These are phyloP conservation scores for Agapostemon virescens DNA, from an alignment of 2,888 invertebrate species.

Conservation along the genomic window DNA sequence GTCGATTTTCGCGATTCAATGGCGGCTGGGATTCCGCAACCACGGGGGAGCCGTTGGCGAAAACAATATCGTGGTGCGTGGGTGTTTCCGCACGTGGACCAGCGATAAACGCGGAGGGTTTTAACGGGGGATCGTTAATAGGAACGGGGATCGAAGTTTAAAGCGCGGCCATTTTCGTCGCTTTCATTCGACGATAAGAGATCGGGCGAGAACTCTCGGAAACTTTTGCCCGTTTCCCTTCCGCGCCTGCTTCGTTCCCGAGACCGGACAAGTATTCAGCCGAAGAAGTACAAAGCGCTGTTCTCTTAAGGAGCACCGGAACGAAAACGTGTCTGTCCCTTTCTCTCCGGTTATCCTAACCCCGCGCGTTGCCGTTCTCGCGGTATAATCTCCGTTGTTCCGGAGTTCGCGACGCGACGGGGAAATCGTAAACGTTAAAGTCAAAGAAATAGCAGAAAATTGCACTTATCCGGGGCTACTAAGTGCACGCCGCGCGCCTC, in stretches of 20 bases:
- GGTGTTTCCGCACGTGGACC: not conserved
- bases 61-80: not conserved
- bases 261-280: not conserved
- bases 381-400: constrained; percentile 19
- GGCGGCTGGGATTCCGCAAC: not conserved
- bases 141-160: not conserved
- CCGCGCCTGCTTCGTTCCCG: not conserved
- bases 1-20: not conserved
- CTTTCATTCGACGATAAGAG: constrained; percentile 30
- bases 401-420: not conserved
- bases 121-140: constrained; percentile 1
- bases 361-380: not conserved
- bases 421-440: constrained; percentile 18
- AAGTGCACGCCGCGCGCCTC: constrained; percentile 31
- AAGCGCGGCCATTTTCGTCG: constrained; percentile 11
- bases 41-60: not conserved
- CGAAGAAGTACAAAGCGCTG: constrained; percentile 33
- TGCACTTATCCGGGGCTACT: constrained; percentile 37
- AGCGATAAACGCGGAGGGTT: constrained; percentile 10
- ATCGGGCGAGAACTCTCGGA: constrained; percentile 17
- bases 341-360: not conserved
- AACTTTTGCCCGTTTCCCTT: not conserved
- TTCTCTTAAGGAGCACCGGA: constrained; percentile 22
- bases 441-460: constrained; percentile 43
- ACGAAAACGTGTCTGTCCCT: constrained; percentile 9